Conservation (phyloP, 2,113 vertebrate species). For the Potamarius usumacintae region DNA sequence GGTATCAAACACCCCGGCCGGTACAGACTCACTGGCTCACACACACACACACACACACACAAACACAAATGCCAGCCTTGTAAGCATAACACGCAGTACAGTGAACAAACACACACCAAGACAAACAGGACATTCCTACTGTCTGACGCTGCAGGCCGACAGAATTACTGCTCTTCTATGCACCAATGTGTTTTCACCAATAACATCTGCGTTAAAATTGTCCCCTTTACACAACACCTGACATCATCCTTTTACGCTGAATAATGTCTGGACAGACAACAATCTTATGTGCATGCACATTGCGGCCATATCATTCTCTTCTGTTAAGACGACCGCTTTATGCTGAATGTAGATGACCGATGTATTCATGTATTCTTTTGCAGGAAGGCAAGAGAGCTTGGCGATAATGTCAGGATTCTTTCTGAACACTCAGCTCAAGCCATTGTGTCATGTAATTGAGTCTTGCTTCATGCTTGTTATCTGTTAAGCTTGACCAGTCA, state of each 20-base stretch:
- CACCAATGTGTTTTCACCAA: constrained; percentile 10
- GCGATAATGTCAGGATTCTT: constrained; percentile 15
- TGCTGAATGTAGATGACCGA: background rate
- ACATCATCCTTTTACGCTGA: background rate
- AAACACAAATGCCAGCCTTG: constrained; percentile 48
- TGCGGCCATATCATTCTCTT: background rate
- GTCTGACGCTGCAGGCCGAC: constrained; percentile 44
- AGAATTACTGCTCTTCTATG: constrained; percentile 45
- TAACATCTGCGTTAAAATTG: constrained; percentile 27
- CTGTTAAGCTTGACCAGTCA: constrained; percentile 46
- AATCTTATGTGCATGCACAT: background rate
- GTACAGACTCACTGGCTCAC: constrained; percentile 29
- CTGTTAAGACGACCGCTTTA: background rate
- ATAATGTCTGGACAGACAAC: background rate
- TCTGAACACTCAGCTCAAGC: constrained; percentile 1
- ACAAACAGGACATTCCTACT: constrained; percentile 57
- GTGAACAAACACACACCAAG: constrained; percentile 56
- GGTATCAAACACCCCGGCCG: constrained; percentile 46
- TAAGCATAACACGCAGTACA: constrained; percentile 49
- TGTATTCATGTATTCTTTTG: background rate
- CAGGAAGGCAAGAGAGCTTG: constrained; percentile 1
- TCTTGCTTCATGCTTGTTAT: constrained; percentile 46
- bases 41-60: constrained; percentile 39
- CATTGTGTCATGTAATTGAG: constrained; percentile 35
- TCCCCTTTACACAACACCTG: constrained; percentile 19